Evolutionary conservation across 2,113 vertebrate species (phyloP).

Genomic region (Eclectus roratus): DNA sequence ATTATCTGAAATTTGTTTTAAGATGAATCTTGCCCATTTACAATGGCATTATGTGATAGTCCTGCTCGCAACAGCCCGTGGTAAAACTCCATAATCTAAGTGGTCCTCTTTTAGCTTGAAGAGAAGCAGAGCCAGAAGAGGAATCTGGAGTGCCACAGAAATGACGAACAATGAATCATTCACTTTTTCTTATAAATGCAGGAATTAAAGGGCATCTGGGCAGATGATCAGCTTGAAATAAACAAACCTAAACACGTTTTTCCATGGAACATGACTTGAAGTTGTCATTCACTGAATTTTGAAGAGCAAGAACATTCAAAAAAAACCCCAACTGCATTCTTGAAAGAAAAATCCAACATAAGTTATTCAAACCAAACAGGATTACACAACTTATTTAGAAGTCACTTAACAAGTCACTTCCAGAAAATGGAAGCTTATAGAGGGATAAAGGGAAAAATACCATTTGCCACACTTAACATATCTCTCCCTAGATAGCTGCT

Average conservation of each 20-base stretch:
- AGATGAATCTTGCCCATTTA: not conserved
- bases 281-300: not conserved
- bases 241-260: not conserved
- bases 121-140: not conserved
- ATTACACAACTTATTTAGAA: not conserved
- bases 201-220: not conserved
- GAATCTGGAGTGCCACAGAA: not conserved
- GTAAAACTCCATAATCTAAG: not conserved
- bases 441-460: not conserved
- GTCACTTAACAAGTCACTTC: not conserved
- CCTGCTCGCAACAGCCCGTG: not conserved
- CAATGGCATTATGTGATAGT: not conserved
- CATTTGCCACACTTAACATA: not conserved
- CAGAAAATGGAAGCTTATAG: not conserved
- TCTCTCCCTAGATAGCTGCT: not conserved
- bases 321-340: rapidly evolving
- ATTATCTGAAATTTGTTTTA: not conserved
- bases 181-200: not conserved
- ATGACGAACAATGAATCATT: not conserved
- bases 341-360: not conserved
- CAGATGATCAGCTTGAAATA: not conserved
- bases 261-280: not conserved
- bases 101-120: not conserved
- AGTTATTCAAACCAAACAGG: not conserved
- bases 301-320: not conserved